Evolutionary conservation across 23 tunicate species (phyloP), one percentile per base, ranked within the genome.

Genomic region (Clavelina lepadiformis): DNA sequence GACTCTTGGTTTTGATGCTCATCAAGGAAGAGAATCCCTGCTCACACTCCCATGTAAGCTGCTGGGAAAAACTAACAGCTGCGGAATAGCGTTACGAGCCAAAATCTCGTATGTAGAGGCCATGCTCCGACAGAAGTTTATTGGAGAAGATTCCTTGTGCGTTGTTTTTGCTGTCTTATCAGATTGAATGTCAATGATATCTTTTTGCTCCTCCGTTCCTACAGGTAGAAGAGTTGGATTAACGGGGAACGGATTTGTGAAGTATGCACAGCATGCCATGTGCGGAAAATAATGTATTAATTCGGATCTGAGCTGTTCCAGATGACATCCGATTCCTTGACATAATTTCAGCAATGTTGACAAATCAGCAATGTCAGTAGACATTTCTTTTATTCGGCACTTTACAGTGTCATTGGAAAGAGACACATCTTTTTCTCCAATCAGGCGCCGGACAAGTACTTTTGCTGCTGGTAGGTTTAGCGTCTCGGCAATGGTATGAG

Each of bases 101-200:
- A 67, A 23, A 3, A 3, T 67, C 73, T 3, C 24, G 67, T 72
- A 72, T 30, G 57, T 49, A 24, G 67, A 72, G 36, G 82, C 21
- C 82, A 66, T 66, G 65, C 55, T 77, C 31, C 53, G 38, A 74
- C 82, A 77, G 69, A 66, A 77, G 38, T 77, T 77, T 51, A 77
- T 59, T 38, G 82, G 65, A 68, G 66, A 77, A 31, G 52, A 77
- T 58, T 72, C 68, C 44, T 58, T 72, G 68, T 72, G 78, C 41
- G 7, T 58, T 23, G 53, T 72, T 59, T 51, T 72, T 72, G 69
- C 78, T 58, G 78, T 59, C 54, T 72, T 56, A 59, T 72, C 69
- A 72, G 54, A 23, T 59, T 72, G 78, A 24, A 72, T 72, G 23
- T 72, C 78, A 49, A 58, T 72, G 52, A 72, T 38, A 25, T 72